Conservation (phyloP, 2,888 invertebrate species). For the Napeogenes inachia region DNA sequence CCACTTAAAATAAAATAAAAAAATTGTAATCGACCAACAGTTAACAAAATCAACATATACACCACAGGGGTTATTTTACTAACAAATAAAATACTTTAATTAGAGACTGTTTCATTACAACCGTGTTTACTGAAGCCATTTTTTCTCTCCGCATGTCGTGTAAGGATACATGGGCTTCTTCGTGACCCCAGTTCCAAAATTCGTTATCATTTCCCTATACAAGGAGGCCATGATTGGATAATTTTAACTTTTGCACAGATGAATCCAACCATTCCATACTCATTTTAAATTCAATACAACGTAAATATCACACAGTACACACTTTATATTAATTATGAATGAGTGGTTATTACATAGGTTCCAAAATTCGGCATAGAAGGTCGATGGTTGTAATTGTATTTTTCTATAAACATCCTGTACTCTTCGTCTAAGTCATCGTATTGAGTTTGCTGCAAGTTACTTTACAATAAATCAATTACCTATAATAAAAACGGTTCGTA, state of each 20-base stretch:
- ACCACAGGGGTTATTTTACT: neutral
- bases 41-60: too few relatives aligned
- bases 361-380: slow-evolving; percentile 56
- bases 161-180: slow-evolving; percentile 37
- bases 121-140: slow-evolving; percentile 24
- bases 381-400: slow-evolving; percentile 59
- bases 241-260: too few relatives aligned
- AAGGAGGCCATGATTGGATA: too few relatives aligned
- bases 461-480: too few relatives aligned
- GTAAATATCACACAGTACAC: neutral
- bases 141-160: slow-evolving; percentile 37
- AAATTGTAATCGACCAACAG: too few relatives aligned
- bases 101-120: neutral
- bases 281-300: neutral
- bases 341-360: slow-evolving; percentile 48
- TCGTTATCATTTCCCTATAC: slow-evolving; percentile 52
- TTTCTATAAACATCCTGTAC: slow-evolving; percentile 64
- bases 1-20: too few relatives aligned
- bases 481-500: too few relatives aligned
- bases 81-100: too few relatives aligned
- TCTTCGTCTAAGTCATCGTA: slow-evolving; percentile 65
- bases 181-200: slow-evolving; percentile 62
- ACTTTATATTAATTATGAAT: neutral
- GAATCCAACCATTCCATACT: too few relatives aligned
- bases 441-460: slow-evolving; percentile 42